Conservation (phyloP, 2,797 vertebrate species). For the Dromococcyx pavoninus region DNA sequence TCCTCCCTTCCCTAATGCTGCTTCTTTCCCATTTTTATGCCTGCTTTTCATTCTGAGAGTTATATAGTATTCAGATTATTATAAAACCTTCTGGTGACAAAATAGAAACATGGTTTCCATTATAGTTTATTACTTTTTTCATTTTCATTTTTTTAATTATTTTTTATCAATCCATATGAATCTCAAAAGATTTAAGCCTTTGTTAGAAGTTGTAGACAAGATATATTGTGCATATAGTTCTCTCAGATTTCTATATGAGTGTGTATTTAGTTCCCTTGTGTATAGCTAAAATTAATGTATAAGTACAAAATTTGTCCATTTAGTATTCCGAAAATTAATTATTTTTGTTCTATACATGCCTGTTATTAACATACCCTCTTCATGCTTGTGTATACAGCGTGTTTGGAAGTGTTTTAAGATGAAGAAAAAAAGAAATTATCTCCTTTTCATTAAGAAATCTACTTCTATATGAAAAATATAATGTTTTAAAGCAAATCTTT, state of each 20-base stretch:
- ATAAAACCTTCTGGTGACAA: slow-evolving; percentile 63
- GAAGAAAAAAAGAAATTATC: background rate
- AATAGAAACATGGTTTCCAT: slow-evolving; percentile 71
- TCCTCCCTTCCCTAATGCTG: background rate
- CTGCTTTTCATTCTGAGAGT: slow-evolving; percentile 45
- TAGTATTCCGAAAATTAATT: background rate
- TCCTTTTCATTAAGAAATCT: background rate
- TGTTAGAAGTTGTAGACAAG: slow-evolving; percentile 50
- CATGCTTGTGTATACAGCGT: background rate
- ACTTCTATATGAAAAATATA: background rate
- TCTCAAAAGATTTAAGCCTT: slow-evolving; percentile 1
- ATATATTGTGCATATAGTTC: background rate
- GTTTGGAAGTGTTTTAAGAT: background rate
- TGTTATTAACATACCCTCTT: background rate
- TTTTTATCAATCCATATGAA: slow-evolving; percentile 53
- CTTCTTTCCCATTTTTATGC: background rate
- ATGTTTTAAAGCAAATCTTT: background rate
- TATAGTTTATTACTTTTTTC: slow-evolving; percentile 69
- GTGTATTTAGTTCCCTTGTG: slow-evolving; percentile 1
- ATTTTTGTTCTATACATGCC: background rate
- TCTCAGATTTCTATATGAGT: background rate
- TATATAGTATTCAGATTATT: slow-evolving; percentile 58
- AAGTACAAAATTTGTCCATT: background rate
- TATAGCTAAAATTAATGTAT: slow-evolving; percentile 36
- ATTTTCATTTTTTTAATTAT: slow-evolving; percentile 30